Evolutionary conservation across 1,140 invertebrate species (phyloP).

Genomic region (Brachionus manjavacas): DNA sequence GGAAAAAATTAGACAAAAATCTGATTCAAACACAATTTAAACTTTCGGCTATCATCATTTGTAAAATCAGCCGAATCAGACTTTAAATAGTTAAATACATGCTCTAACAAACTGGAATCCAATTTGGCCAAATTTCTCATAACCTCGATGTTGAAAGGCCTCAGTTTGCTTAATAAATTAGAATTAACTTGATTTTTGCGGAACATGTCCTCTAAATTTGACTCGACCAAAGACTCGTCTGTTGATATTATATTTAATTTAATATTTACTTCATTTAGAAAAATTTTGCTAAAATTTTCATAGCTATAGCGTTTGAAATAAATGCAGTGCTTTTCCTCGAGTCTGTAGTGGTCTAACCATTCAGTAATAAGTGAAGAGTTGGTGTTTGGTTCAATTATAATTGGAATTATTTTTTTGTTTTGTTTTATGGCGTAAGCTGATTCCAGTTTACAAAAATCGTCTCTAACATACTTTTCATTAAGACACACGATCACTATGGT

Average conservation of each 20-base stretch:
- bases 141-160: not conserved
- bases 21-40: not conserved
- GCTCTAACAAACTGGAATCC: not conserved
- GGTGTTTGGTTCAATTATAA: not conserved
- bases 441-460: not conserved
- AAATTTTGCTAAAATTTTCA: not conserved
- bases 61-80: not conserved
- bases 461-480: conserved; percentile 1
- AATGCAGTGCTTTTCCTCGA: not conserved
- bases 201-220: conserved; percentile 3
- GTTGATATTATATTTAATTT: conserved; percentile 16
- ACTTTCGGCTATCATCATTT: not conserved
- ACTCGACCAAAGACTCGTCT: conserved; percentile 5
- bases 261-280: not conserved
- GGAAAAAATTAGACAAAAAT: conserved; percentile 10
- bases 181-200: conserved; percentile 10
- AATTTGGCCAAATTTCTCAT: conserved; percentile 22
- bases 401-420: conserved; percentile 21
- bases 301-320: not conserved
- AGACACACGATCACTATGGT: not conserved
- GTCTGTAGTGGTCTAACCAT: not conserved
- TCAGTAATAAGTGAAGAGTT: not conserved
- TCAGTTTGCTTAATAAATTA: not conserved
- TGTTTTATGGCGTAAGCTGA: not conserved
- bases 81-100: not conserved